Conservation (phyloP, 2,113 vertebrate genomes). For the Nothoprocta perdicaria region DNA sequence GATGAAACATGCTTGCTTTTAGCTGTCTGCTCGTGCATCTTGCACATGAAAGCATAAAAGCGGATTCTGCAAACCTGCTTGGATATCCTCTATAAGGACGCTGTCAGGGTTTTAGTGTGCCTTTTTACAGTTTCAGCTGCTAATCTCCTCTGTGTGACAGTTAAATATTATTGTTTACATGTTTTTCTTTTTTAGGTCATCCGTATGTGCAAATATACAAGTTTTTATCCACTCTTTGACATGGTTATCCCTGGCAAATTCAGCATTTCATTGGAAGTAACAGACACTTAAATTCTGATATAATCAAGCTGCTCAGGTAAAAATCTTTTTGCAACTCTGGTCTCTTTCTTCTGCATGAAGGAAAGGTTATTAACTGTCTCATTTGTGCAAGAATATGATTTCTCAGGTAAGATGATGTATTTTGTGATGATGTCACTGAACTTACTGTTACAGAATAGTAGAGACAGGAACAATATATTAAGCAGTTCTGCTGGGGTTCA, state of each 20-base stretch:
- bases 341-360: neutral
- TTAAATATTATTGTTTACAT: neutral
- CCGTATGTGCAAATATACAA: fast-evolving
- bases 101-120: neutral
- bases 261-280: neutral
- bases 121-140: neutral
- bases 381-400: neutral
- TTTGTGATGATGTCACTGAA: neutral
- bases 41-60: slow-evolving; percentile 29
- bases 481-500: neutral
- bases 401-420: too few relatives aligned
- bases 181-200: neutral
- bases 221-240: neutral
- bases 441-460: neutral
- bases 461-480: neutral
- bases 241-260: neutral
- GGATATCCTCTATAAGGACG: neutral
- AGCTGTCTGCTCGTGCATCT: slow-evolving; percentile 24
- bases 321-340: neutral
- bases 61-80: slow-evolving; percentile 42
- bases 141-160: slow-evolving; percentile 12
- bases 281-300: neutral
- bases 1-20: slow-evolving; percentile 42
- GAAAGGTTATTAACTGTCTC: neutral
- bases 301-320: neutral